Conservation (phyloP, 2,113 vertebrate genomes). For the Aptenodytes forsteri region DNA sequence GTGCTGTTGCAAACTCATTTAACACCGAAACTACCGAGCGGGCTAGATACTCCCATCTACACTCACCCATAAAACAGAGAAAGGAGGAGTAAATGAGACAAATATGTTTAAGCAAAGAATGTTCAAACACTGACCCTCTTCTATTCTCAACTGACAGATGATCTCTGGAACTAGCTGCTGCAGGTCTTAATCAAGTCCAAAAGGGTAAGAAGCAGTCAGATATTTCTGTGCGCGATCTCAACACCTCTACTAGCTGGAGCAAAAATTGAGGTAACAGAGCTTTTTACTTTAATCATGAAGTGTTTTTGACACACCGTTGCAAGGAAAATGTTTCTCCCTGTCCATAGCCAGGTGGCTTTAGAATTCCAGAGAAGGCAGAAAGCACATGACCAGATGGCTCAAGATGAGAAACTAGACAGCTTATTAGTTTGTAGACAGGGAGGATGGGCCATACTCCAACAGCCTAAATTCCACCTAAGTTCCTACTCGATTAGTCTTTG, state of each 20-base stretch:
- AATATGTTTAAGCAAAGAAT: neutral
- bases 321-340: neutral
- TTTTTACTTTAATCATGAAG: neutral
- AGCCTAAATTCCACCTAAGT: slow-evolving; percentile 15
- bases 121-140: neutral
- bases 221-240: neutral
- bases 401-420: neutral
- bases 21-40: neutral
- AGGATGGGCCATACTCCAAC: neutral
- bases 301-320: neutral
- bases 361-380: neutral
- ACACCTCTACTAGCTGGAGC: neutral
- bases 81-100: neutral
- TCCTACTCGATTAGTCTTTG: slow-evolving; percentile 39
- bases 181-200: neutral
- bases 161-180: neutral
- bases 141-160: neutral
- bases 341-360: neutral
- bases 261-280: neutral
- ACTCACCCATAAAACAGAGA: neutral
- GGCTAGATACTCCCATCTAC: neutral
- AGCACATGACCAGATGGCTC: neutral
- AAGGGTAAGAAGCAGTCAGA: neutral
- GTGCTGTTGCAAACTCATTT: neutral
- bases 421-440: neutral